Percentiles rank a stretch among this genome's conserved stretches.
Conservation (phyloP, 2,797 vertebrate genomes). For the Enteromius anoplus region DNA sequence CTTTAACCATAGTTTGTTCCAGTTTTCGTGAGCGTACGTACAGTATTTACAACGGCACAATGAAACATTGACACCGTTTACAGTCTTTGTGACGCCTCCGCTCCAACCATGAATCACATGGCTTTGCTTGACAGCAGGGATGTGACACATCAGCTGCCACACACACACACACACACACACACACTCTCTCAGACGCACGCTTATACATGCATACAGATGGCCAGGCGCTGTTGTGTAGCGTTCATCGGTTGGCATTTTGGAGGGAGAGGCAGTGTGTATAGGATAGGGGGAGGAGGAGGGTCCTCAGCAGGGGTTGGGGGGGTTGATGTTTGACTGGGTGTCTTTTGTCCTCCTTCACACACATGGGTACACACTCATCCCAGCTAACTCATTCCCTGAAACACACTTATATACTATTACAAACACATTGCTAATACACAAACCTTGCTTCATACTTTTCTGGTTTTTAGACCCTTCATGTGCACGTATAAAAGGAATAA, state of each 20-base stretch:
- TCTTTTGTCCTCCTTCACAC: constrained; percentile 47
- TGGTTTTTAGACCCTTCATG: not conserved
- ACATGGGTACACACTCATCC: constrained; percentile 28
- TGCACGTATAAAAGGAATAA: not conserved
- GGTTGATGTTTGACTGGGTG: constrained; percentile 41
- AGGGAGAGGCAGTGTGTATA: constrained; percentile 38
- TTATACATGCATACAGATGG: constrained; percentile 42
- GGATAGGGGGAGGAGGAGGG: constrained; percentile 33
- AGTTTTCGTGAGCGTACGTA: constrained; percentile 15
- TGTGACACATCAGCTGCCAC: constrained; percentile 79
- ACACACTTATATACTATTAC: not conserved
- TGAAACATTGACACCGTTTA: constrained; percentile 74
- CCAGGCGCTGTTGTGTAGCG: constrained; percentile 38
- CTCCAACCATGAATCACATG: constrained; percentile 75
- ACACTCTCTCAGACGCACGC: not conserved
- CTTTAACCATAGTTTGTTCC: not conserved
- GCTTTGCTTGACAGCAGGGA: constrained; percentile 77
- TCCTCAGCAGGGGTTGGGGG: constrained; percentile 28
- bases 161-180: constrained; percentile 32
- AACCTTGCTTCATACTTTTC: not conserved
- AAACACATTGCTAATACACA: constrained; percentile 5
- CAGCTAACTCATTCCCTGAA: constrained; percentile 27
- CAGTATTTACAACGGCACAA: constrained; percentile 68
- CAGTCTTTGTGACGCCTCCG: constrained; percentile 68
- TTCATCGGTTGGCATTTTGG: constrained; percentile 36